Conservation (phyloP, 2,888 invertebrate genomes). For the Mythimna ferrago region DNA sequence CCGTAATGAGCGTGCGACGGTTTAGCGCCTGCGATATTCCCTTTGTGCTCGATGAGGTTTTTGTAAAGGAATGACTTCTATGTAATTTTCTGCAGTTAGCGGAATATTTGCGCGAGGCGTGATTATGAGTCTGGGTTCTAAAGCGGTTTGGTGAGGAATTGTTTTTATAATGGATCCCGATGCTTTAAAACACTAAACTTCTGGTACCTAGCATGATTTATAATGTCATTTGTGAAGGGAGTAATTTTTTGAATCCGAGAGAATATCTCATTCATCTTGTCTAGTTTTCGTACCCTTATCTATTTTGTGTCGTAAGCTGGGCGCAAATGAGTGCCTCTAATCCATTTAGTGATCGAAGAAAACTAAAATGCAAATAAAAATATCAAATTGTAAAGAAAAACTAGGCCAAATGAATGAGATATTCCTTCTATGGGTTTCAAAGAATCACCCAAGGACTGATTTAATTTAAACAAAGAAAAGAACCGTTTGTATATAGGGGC, state of each 20-base stretch:
- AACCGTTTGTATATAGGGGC: too few species aligned
- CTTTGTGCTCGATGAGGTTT: conserved; percentile 51
- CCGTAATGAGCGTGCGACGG: conserved; percentile 84
- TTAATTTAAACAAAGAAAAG: neutral
- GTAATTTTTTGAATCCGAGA: too few species aligned
- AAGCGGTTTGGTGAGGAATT: neutral
- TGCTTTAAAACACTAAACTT: neutral
- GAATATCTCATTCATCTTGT: too few species aligned
- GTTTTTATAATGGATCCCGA: neutral
- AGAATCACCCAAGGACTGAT: neutral
- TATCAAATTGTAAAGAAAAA: too few species aligned
- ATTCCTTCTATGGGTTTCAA: too few species aligned
- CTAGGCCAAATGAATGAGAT: too few species aligned
- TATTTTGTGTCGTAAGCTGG: too few species aligned
- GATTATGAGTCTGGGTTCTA: conserved; percentile 7
- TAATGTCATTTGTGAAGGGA: neutral
- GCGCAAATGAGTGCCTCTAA: too few species aligned
- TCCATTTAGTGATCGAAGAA: too few species aligned
- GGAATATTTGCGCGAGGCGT: conserved; percentile 33
- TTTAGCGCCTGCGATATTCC: conserved; percentile 78
- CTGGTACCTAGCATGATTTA: neutral
- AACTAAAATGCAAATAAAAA: too few species aligned
- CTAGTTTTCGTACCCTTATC: too few species aligned
- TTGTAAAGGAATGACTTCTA: conserved; percentile 55
- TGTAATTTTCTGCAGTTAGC: conserved; percentile 55